phyloP scores from a whole-genome alignment of 2,113 vertebrate genomes.

The Morone chrysops region DNA sequence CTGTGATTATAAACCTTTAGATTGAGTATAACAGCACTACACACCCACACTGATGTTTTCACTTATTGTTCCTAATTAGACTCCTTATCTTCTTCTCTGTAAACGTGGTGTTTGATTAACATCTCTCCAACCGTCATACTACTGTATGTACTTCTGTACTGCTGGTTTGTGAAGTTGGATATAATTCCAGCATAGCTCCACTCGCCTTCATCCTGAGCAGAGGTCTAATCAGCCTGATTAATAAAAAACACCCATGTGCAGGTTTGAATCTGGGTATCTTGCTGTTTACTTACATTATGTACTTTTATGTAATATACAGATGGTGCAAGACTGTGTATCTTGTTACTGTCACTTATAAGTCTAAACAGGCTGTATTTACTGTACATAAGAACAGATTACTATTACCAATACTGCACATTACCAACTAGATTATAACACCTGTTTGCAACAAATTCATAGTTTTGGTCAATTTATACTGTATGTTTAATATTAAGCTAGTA shows the following conservation, averaged over 20 bases:
- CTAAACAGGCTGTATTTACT: background rate
- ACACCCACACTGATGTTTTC: background rate
- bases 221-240: background rate
- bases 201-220: background rate
- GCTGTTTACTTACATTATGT: too few relatives aligned
- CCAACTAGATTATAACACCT: too few relatives aligned
- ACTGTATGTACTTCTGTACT: too few relatives aligned
- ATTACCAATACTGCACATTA: too few relatives aligned
- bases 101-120: background rate
- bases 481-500: too few relatives aligned
- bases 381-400: background rate
- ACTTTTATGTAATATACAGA: too few relatives aligned
- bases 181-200: background rate
- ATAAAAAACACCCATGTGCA: too few relatives aligned
- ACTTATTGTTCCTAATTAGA: background rate
- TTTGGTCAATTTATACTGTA: too few relatives aligned
- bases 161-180: background rate
- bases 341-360: background rate
- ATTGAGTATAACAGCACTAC: background rate
- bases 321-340: background rate
- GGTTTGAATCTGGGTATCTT: too few relatives aligned
- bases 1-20: background rate
- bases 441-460: too few relatives aligned
- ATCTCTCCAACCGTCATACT: background rate
- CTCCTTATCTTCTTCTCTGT: background rate